Evolutionary conservation across 2,888 invertebrate genomes (phyloP), one percentile per base, ranked within the genome.

Genomic region (Aporophyla nigra): DNA sequence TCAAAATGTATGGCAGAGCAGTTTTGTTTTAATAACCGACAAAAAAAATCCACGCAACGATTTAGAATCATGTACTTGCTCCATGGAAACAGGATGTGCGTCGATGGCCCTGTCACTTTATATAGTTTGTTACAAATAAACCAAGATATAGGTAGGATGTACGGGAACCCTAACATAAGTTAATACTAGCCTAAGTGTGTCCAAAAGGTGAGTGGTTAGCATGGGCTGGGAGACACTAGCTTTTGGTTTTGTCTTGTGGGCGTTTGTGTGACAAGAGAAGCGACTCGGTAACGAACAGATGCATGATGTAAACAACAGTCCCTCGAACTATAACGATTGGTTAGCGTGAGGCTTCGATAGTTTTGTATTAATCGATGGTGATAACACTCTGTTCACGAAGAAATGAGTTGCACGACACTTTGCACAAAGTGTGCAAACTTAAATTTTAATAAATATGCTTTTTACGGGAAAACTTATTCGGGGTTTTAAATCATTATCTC

Each of bases 171-270:
- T 80, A 87, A 78, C 68, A 71, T 82, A 84, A 82, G 72, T 76
- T 84, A 81, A 82, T 81, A 72, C 66, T 87, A 83, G 76, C 67
- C 54, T 87, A 82, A 86, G 78, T 78, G 63, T 59, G 73, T 62
- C 62, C 27, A 61, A 91, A 83, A 93, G 94, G 94, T 94, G 94
- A 94, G 93, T 92, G 92, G 92, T 88, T 90, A 91, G 95, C 94
- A 95, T 95, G 95, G 94, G 93, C 89, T 91, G 93, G 94, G 94
- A 89, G 90, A 93, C 93, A 93, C 93, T 94, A 94, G 95, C 95
- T 95, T 96, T 95, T 96, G 95, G 95, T 95, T 93, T 94, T 95
- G 93, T 93, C 90, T 93, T 94, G 93, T 93, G 93, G 93, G 93
- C 92, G 92, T 92, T 93, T 93, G 92, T 93, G 91, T 91, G 91